phyloP scores from a whole-genome alignment of 2,797 vertebrate species.

The Pangasius krempfi region DNA sequence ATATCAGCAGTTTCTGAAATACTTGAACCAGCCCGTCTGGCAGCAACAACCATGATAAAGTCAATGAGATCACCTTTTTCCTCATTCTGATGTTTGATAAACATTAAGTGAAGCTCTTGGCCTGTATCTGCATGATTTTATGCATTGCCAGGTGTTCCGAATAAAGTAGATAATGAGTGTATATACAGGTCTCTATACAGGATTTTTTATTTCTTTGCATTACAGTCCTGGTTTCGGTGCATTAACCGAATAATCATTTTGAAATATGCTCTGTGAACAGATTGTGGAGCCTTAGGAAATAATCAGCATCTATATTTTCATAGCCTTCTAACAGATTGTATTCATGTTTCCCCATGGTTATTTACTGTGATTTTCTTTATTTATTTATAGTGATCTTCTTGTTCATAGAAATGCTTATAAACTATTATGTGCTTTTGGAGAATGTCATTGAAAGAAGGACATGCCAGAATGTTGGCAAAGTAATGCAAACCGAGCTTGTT shows the following conservation, averaged over 20 bases:
- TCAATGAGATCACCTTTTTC: background rate
- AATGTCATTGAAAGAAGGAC: background rate
- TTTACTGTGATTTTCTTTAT: background rate
- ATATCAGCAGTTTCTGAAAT: background rate
- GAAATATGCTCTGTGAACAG: constrained; percentile 44
- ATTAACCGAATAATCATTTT: constrained; percentile 48
- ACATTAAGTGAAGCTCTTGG: background rate
- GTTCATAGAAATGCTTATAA: background rate
- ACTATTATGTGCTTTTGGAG: constrained; percentile 1
- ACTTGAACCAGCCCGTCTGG: background rate
- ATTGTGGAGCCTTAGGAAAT: constrained; percentile 51
- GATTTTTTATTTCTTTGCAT: background rate
- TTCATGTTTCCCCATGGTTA: background rate
- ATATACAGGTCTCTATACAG: no score
- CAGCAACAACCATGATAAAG: background rate
- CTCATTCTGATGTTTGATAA: background rate
- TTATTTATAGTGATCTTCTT: background rate
- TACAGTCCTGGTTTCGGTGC: background rate
- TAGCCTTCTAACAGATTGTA: background rate
- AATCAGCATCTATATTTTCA: background rate
- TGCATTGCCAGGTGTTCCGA: background rate
- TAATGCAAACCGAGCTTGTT: constrained; percentile 27
- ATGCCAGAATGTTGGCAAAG: constrained; percentile 18
- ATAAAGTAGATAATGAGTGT: background rate
- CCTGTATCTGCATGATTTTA: background rate